Conservation (phyloP, 2,113 vertebrate species). For the Sturnira hondurensis region DNA sequence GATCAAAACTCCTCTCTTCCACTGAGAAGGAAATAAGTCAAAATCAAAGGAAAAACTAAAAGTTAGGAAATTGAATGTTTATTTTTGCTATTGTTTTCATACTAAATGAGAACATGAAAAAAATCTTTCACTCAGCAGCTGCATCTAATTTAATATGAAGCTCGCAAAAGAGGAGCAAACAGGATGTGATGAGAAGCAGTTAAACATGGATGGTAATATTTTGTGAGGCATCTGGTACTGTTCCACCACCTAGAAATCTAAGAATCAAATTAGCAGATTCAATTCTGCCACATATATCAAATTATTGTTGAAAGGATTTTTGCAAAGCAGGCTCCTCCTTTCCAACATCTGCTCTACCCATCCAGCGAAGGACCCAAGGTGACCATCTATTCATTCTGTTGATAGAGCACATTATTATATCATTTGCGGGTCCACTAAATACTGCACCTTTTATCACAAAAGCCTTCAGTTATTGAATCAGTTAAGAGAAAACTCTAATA, state of each 20-base stretch:
- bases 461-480: conserved; percentile 30
- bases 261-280: conserved; percentile 80
- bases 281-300: conserved; percentile 76
- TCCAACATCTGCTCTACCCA: conserved; percentile 68
- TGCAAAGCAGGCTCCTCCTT: conserved; percentile 66
- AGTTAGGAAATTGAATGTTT: conserved; percentile 55
- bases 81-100: conserved; percentile 61
- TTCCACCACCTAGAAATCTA: conserved; percentile 74
- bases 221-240: conserved; percentile 75
- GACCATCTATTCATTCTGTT: conserved; percentile 41
- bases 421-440: conserved; percentile 15
- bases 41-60: conserved; percentile 59
- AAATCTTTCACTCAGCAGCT: conserved; percentile 64
- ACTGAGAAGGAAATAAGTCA: not conserved
- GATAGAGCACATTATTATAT: conserved; percentile 48
- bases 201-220: conserved; percentile 74
- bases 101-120: conserved; percentile 66
- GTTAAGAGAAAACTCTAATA: conserved; percentile 41
- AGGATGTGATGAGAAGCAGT: conserved; percentile 73
- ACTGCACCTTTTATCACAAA: conserved; percentile 43
- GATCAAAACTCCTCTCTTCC: not conserved
- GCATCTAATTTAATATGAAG: conserved; percentile 74
- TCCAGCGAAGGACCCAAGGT: conserved; percentile 36
- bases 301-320: conserved; percentile 76
- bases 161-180: conserved; percentile 63